Evolutionary conservation across 2,888 invertebrate genomes (phyloP).

Genomic region (Sinohyriopsis cumingii): DNA sequence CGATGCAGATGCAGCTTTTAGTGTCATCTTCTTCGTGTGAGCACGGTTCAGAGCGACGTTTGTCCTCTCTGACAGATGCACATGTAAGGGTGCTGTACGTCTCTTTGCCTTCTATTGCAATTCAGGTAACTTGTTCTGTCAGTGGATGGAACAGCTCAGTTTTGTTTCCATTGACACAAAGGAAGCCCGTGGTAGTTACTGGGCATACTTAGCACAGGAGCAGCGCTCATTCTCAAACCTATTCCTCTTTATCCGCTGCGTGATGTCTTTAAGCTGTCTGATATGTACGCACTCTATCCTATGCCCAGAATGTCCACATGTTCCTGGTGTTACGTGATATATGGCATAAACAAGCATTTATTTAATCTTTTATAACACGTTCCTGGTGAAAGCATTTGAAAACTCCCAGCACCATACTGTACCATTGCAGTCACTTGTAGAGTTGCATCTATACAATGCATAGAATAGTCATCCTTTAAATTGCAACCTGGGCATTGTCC

Average conservation of each 20-base stretch:
- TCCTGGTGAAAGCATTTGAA: too few species aligned
- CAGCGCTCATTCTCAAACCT: slow-evolving; percentile 19
- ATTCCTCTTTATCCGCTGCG: slow-evolving; percentile 27
- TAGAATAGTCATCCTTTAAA: slow-evolving; percentile 4
- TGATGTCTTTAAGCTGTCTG: slow-evolving; percentile 23
- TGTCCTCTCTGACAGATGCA: background rate
- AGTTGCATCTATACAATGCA: background rate
- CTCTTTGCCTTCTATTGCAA: background rate
- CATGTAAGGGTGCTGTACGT: background rate
- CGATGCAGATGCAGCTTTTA: slow-evolving; percentile 19
- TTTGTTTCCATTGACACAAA: slow-evolving; percentile 24
- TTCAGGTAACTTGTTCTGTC: background rate
- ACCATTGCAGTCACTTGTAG: too few species aligned
- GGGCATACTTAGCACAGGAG: slow-evolving; percentile 3
- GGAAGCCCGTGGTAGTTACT: slow-evolving; percentile 20
- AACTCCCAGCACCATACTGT: too few species aligned
- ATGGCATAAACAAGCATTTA: too few species aligned
- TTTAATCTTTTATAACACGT: too few species aligned
- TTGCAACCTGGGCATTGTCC: background rate
- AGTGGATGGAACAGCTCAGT: slow-evolving; percentile 19
- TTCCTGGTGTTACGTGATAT: too few species aligned
- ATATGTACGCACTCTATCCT: background rate
- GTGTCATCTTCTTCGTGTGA: slow-evolving; percentile 27
- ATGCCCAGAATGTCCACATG: too few species aligned
- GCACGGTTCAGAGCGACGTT: slow-evolving; percentile 11